These are phyloP conservation scores for Drosophila kanapiae DNA, from an alignment of 1,140 invertebrate species.

Conservation along the genomic window DNA sequence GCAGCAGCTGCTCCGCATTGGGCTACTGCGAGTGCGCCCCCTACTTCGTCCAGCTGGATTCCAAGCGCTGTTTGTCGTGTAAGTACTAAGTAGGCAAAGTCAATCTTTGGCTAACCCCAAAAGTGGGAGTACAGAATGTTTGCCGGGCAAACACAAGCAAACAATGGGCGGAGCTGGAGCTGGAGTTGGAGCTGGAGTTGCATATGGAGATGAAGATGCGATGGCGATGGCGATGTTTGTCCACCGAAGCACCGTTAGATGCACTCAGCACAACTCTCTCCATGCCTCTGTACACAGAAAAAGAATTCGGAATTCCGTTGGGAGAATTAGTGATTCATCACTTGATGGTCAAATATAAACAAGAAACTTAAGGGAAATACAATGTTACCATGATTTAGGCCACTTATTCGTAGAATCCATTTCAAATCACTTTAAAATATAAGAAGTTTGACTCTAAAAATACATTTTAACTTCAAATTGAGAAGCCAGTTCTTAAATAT, in stretches of 20 bases:
- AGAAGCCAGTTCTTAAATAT: neutral
- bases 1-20: slow-evolving; percentile 78
- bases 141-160: slow-evolving; percentile 54
- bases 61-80: slow-evolving; percentile 89
- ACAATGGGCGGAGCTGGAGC: slow-evolving; percentile 49
- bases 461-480: neutral
- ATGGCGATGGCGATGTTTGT: slow-evolving; percentile 40
- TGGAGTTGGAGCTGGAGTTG: neutral
- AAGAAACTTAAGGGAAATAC: neutral
- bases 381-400: neutral
- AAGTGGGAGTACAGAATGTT: slow-evolving; percentile 46
- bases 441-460: neutral
- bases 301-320: slow-evolving; percentile 25
- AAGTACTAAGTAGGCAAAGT: slow-evolving; percentile 87
- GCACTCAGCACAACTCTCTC: slow-evolving; percentile 23
- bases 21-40: slow-evolving; percentile 89
- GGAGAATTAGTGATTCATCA: slow-evolving; percentile 22
- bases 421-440: too few relatives aligned
- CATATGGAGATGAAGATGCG: slow-evolving; percentile 1
- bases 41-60: slow-evolving; percentile 89
- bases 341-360: slow-evolving; percentile 3
- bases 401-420: neutral
- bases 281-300: slow-evolving; percentile 18
- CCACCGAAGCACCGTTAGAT: slow-evolving; percentile 57
- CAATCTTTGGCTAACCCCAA: slow-evolving; percentile 74